These are phyloP conservation scores for Noctua fimbriata DNA, from an alignment of 2,888 invertebrate genomes.

Conservation along the genomic window DNA sequence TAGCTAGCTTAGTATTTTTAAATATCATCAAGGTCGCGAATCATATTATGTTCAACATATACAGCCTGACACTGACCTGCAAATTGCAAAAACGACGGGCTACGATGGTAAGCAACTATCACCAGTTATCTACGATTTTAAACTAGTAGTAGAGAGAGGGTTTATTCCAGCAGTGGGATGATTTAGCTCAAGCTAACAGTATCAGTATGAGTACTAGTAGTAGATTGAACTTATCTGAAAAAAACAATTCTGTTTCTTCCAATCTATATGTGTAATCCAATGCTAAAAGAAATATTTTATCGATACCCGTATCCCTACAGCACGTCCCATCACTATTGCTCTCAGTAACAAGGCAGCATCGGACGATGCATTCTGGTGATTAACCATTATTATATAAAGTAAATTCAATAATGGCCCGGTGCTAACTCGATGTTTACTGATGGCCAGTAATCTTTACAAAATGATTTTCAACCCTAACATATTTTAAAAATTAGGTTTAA, in stretches of 20 bases:
- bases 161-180: too few relatives aligned
- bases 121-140: not conserved
- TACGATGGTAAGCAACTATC: not conserved
- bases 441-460: conserved; percentile 64
- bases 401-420: conserved; percentile 89
- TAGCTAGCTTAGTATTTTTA: not conserved
- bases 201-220: not conserved
- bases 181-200: too few relatives aligned
- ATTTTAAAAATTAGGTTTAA: conserved; percentile 63
- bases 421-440: conserved; percentile 87
- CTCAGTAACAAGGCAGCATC: conserved; percentile 87
- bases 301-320: conserved; percentile 15
- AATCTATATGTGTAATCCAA: not conserved
- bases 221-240: too few relatives aligned
- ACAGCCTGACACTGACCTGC: not conserved
- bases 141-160: not conserved
- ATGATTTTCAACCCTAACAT: conserved; percentile 68
- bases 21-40: not conserved
- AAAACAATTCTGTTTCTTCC: not conserved
- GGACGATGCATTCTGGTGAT: conserved; percentile 88
- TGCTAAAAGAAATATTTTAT: conserved; percentile 2
- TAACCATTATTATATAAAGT: conserved; percentile 90
- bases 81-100: not conserved
- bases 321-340: conserved; percentile 73
- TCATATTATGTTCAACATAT: too few relatives aligned